These are phyloP conservation scores for Cataglyphis livida DNA, from an alignment of 2,888 invertebrate species.

Conservation along the genomic window DNA sequence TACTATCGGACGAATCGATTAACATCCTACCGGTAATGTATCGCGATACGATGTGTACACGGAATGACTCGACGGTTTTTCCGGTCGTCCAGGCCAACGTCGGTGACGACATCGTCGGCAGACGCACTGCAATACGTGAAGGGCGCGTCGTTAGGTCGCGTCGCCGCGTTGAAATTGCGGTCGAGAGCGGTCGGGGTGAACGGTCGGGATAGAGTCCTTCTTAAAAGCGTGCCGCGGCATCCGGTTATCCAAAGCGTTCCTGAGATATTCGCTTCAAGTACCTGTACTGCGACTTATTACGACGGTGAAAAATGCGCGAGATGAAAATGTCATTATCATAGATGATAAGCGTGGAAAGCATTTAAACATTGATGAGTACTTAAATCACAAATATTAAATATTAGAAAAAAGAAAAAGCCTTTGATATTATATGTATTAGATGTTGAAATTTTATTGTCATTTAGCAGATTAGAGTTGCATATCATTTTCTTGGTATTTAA, in stretches of 20 bases:
- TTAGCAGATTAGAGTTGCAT: background rate
- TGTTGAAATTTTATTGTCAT: background rate
- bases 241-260: slow-evolving; percentile 37
- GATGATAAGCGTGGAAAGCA: background rate
- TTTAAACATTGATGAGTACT: background rate
- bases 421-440: background rate
- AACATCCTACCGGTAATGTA: slow-evolving; percentile 32
- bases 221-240: slow-evolving; percentile 52
- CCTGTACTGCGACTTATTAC: slow-evolving; percentile 14
- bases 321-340: background rate
- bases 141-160: slow-evolving; percentile 45
- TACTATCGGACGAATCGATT: slow-evolving; percentile 51
- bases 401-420: background rate
- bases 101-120: slow-evolving; percentile 21
- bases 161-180: slow-evolving; percentile 50
- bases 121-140: slow-evolving; percentile 3
- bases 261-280: slow-evolving; percentile 38
- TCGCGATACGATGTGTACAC: slow-evolving; percentile 21
- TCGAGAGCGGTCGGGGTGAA: slow-evolving; percentile 51
- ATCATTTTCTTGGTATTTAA: background rate
- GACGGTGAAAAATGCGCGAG: background rate
- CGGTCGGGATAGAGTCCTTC: slow-evolving; percentile 45
- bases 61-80: background rate
- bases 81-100: slow-evolving; percentile 8
- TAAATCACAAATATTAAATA: background rate